These are phyloP conservation scores for Eupithecia subfuscata DNA, from an alignment of 2,888 invertebrate species.

Conservation along the genomic window DNA sequence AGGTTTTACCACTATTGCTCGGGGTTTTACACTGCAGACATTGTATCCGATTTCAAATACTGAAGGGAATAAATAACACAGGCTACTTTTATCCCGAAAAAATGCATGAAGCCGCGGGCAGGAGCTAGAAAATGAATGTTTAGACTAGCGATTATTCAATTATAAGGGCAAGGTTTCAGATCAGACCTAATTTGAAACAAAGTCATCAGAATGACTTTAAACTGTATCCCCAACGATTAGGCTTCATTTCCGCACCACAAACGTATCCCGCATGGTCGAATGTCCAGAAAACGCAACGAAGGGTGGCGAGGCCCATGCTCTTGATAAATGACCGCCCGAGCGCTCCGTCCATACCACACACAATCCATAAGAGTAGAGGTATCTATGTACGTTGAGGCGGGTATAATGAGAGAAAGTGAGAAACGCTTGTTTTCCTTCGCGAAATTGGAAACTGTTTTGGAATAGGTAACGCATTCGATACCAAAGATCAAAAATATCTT, in stretches of 20 bases:
- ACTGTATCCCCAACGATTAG: background rate
- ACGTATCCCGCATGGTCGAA: background rate
- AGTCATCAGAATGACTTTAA: background rate
- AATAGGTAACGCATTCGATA: background rate
- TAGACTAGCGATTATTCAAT: background rate
- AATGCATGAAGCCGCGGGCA: background rate
- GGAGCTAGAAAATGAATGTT: background rate
- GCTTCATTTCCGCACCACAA: slow-evolving; percentile 4
- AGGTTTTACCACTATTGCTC: too few relatives aligned
- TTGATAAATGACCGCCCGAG: slow-evolving; percentile 29
- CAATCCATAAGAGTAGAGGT: slow-evolving; percentile 1
- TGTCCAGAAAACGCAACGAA: slow-evolving; percentile 11
- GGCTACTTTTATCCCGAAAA: too few relatives aligned
- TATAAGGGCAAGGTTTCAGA: background rate
- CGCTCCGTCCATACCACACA: slow-evolving; percentile 17
- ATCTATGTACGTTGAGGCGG: background rate
- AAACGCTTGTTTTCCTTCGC: background rate
- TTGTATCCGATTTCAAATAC: too few relatives aligned
- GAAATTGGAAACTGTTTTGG: background rate
- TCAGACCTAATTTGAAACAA: background rate
- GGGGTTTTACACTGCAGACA: too few relatives aligned
- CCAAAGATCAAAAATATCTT: background rate
- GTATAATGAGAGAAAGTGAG: slow-evolving; percentile 2
- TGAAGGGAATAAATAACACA: too few relatives aligned
- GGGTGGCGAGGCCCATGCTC: slow-evolving; percentile 18